Conservation (phyloP, 1,140 invertebrate species). For the Leucophenga varia region DNA sequence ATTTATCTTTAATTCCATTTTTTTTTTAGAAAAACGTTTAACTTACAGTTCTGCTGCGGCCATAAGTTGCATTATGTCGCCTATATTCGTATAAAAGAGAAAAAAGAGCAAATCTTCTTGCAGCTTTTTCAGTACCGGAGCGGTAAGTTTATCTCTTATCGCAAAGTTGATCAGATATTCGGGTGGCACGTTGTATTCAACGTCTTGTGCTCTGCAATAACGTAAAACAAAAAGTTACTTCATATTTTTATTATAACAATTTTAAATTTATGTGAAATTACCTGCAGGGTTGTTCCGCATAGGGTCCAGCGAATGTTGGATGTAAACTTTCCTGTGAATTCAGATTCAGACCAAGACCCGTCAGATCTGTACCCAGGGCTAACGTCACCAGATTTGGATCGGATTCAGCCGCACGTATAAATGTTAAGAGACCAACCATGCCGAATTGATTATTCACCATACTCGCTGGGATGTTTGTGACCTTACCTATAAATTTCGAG, state of each 20-base stretch:
- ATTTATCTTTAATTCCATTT: no score
- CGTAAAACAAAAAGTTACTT: constrained; percentile 4
- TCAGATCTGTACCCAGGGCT: constrained; percentile 95
- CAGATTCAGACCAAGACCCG: constrained; percentile 94
- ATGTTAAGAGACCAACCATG: constrained; percentile 95
- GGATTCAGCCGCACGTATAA: constrained; percentile 95
- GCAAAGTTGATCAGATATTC: constrained; percentile 96
- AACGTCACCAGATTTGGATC: constrained; percentile 94
- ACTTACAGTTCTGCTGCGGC: constrained; percentile 96
- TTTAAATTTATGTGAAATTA: constrained; percentile 24
- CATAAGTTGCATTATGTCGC: constrained; percentile 94
- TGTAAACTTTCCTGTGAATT: constrained; percentile 96
- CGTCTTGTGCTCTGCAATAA: constrained; percentile 86
- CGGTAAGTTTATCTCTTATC: constrained; percentile 91
- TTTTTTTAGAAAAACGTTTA: not conserved
- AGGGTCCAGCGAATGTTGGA: constrained; percentile 96
- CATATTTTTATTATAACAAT: no score
- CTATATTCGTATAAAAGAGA: constrained; percentile 98
- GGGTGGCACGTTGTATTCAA: constrained; percentile 97
- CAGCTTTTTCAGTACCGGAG: constrained; percentile 93
- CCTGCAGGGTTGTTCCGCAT: constrained; percentile 93
- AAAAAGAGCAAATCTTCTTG: constrained; percentile 99
- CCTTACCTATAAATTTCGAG: constrained; percentile 70
- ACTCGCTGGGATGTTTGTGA: constrained; percentile 95
- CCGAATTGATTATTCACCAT: constrained; percentile 99